phyloP scores from a whole-genome alignment of 2,113 vertebrate genomes.

The Zapornia atra region DNA sequence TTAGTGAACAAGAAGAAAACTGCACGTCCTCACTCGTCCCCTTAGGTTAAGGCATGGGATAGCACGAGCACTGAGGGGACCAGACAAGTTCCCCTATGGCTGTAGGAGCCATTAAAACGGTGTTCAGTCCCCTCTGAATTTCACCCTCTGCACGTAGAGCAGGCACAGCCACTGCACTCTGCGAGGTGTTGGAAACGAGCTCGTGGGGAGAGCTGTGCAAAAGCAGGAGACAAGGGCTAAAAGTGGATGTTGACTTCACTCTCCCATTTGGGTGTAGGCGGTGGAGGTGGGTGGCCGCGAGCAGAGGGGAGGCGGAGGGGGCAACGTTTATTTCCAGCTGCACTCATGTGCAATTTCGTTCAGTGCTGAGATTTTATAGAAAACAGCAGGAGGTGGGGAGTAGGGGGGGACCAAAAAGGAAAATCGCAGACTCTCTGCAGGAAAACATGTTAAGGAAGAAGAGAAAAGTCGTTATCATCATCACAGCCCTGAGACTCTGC shows the following conservation, averaged over 20 bases:
- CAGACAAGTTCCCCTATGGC: neutral
- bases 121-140: neutral
- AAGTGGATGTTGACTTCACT: slow-evolving; percentile 67
- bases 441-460: neutral
- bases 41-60: rapidly evolving
- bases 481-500: neutral
- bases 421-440: neutral
- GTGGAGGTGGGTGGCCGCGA: slow-evolving; percentile 53
- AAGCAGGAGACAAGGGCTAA: slow-evolving; percentile 36
- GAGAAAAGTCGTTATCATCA: neutral
- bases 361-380: neutral
- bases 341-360: slow-evolving; percentile 27
- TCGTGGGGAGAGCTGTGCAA: neutral
- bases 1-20: neutral
- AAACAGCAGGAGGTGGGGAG: slow-evolving; percentile 49
- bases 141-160: neutral
- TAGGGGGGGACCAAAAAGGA: neutral
- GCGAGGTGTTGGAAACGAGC: neutral
- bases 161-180: neutral
- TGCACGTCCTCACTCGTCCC: rapidly evolving
- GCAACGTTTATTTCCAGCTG: slow-evolving; percentile 61
- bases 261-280: slow-evolving; percentile 41
- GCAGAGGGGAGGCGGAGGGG: slow-evolving; percentile 48
- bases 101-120: neutral
- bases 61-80: rapidly evolving